Percentiles rank a stretch among this genome's conserved stretches.
Evolutionary conservation across 2,888 invertebrate genomes (phyloP).

Genomic region (Sturmia bella): DNA sequence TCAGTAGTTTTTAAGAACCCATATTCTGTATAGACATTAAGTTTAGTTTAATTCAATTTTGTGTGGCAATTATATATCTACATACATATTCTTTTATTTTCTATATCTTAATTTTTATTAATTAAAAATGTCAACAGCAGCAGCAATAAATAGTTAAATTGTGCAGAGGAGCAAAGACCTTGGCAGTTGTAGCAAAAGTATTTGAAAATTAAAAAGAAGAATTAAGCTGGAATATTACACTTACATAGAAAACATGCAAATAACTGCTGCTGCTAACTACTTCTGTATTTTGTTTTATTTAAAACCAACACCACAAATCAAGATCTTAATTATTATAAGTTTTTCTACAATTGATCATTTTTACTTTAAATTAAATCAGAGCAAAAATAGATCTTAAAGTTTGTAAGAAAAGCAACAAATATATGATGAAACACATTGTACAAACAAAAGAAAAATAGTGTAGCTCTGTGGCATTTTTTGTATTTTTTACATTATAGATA

Average conservation of each 20-base stretch:
- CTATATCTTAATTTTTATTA: constrained; percentile 28
- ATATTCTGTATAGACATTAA: constrained; percentile 56
- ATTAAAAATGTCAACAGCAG: constrained; percentile 45
- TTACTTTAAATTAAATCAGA: constrained; percentile 49
- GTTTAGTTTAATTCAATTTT: constrained; percentile 56
- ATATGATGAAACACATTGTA: constrained; percentile 44
- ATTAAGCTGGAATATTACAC: not conserved
- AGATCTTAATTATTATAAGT: constrained; percentile 55
- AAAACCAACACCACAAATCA: constrained; percentile 26
- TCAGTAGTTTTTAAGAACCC: constrained; percentile 66
- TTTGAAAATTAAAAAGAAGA: not conserved
- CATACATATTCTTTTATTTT: constrained; percentile 23
- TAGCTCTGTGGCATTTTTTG: constrained; percentile 42
- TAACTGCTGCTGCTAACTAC: constrained; percentile 38
- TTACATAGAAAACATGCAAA: not conserved
- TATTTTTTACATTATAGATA: constrained; percentile 34
- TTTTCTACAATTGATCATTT: constrained; percentile 45
- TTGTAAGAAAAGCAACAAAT: constrained; percentile 52
- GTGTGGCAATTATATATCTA: constrained; percentile 60
- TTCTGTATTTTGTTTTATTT: constrained; percentile 35
- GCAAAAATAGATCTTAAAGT: constrained; percentile 48
- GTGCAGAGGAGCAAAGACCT: constrained; percentile 20
- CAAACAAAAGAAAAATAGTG: constrained; percentile 44
- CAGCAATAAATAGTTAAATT: constrained; percentile 29
- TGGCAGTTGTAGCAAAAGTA: constrained; percentile 22